A percentile compares a stretch with the other conserved stretches of the same genome.
Conservation (phyloP, 64 coral and sea anemone species). For the Montipora efflorescens region DNA sequence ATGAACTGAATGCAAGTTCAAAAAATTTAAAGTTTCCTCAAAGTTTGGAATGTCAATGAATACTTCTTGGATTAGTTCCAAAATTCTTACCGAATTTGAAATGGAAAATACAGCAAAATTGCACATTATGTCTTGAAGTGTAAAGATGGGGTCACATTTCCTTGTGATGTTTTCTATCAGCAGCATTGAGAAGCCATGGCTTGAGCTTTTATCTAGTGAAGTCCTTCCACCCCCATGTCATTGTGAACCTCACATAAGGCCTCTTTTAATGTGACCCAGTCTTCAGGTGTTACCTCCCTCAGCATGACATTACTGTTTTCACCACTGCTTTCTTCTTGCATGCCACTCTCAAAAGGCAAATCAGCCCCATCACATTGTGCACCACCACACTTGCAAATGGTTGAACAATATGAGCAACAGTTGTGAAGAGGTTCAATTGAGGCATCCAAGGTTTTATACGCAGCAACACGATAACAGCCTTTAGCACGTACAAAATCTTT, state of each 20-base stretch:
- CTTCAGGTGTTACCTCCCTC: conserved; percentile 5
- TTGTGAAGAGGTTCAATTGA: conserved; percentile 36
- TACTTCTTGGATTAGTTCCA: conserved; percentile 73
- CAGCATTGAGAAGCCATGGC: conserved; percentile 63
- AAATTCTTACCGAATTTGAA: conserved; percentile 25
- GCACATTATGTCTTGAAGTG: conserved; percentile 13
- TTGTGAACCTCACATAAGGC: not conserved
- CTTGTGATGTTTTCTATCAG: not conserved
- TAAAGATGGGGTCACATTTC: conserved; percentile 60
- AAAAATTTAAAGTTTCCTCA: conserved; percentile 42
- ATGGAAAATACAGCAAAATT: conserved; percentile 67
- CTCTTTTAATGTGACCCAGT: not conserved
- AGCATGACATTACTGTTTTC: not conserved
- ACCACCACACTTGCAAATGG: conserved; percentile 38
- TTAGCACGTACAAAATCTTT: conserved; percentile 40
- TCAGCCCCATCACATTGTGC: not conserved
- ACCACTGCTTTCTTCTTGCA: not conserved
- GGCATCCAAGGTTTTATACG: conserved; percentile 22
- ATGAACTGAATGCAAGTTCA: conserved; percentile 20
- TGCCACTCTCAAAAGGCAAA: conserved; percentile 35
- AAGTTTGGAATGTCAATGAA: conserved; percentile 48
- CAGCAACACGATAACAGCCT: conserved; percentile 29
- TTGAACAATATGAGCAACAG: conserved; percentile 50
- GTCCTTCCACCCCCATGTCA: not conserved
- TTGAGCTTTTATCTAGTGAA: conserved; percentile 31